Conservation (phyloP, 2,797 vertebrate species). For the Sebastes iracundus region DNA sequence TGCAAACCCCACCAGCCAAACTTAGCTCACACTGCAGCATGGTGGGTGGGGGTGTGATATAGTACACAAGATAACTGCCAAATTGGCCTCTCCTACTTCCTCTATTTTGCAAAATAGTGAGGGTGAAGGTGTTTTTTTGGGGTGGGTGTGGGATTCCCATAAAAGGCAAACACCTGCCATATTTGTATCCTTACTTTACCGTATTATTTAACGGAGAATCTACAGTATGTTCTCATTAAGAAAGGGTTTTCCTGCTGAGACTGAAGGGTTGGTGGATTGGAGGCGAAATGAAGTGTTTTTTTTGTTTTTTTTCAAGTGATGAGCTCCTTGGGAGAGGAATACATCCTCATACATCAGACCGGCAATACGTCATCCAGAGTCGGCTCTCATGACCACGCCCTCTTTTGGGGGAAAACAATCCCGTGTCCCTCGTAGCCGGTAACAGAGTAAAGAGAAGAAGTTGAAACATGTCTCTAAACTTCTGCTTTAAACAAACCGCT, state of each 20-base stretch:
- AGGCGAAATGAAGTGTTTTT: conserved; percentile 49
- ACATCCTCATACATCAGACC: background rate
- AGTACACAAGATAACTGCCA: conserved; percentile 15
- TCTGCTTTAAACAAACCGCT: too few species aligned
- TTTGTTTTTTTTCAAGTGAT: conserved; percentile 18
- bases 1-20: conserved; percentile 27
- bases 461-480: too few species aligned
- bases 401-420: too few species aligned
- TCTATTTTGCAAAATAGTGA: conserved; percentile 21
- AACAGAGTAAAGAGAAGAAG: too few species aligned
- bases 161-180: conserved; percentile 27
- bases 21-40: conserved; percentile 36
- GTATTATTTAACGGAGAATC: conserved; percentile 24
- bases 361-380: too few species aligned
- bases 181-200: conserved; percentile 25
- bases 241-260: conserved; percentile 36
- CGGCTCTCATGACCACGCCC: too few species aligned
- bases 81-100: conserved; percentile 25
- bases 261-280: conserved; percentile 40
- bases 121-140: conserved; percentile 26
- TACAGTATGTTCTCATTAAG: conserved; percentile 13
- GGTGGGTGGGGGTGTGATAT: conserved; percentile 36
- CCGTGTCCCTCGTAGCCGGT: too few species aligned
- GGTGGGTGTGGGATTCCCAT: conserved; percentile 22
- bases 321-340: conserved; percentile 23